These are phyloP conservation scores for Drosophila cognata DNA, from an alignment of 2,888 invertebrate species.

Conservation along the genomic window DNA sequence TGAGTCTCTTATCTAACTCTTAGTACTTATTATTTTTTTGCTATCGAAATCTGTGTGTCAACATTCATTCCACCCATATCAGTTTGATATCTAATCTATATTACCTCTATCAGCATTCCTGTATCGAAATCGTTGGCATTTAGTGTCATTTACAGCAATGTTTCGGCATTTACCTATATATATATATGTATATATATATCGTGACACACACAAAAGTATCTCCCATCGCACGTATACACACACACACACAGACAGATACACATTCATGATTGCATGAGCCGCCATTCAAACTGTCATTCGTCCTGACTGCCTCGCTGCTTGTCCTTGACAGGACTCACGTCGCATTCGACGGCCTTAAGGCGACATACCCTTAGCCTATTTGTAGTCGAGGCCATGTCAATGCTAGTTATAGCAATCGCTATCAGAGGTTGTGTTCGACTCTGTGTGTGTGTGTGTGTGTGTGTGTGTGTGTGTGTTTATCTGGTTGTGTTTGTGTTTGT, in stretches of 20 bases:
- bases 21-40: background rate
- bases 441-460: background rate
- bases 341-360: conserved; percentile 46
- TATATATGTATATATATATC: background rate
- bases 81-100: conserved; percentile 25
- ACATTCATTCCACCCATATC: conserved; percentile 18
- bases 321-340: conserved; percentile 50
- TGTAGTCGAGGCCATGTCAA: conserved; percentile 45
- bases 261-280: conserved; percentile 49
- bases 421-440: conserved; percentile 9
- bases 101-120: conserved; percentile 23
- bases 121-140: conserved; percentile 37
- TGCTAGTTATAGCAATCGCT: conserved; percentile 58
- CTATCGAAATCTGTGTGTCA: conserved; percentile 4
- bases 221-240: conserved; percentile 1
- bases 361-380: conserved; percentile 54
- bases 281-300: conserved; percentile 53
- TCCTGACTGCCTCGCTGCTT: conserved; percentile 18
- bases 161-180: conserved; percentile 13
- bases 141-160: conserved; percentile 45
- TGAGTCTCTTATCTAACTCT: background rate
- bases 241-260: conserved; percentile 4
- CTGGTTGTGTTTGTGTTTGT: conserved; percentile 12
- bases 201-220: conserved; percentile 1
- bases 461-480: background rate